Evolutionary conservation across 1,140 invertebrate species (phyloP).

Genomic region (Stegodyphus mimosarum): DNA sequence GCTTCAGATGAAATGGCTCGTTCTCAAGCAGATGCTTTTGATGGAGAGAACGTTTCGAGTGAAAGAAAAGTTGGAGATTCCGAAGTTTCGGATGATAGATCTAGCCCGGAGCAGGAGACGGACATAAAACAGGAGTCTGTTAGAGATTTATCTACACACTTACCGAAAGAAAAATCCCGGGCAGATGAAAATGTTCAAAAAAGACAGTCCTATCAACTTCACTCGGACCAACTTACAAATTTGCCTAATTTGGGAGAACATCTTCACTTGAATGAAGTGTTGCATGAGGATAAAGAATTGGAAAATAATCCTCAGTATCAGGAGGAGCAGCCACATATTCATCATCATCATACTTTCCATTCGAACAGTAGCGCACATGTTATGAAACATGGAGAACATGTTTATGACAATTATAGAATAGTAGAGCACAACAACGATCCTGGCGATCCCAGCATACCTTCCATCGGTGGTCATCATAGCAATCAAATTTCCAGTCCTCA

Average conservation of each 20-base stretch:
- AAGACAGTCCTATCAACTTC: slow-evolving; percentile 12
- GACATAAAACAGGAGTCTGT: background rate
- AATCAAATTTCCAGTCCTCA: background rate
- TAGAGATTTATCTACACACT: background rate
- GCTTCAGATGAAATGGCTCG: slow-evolving; percentile 13
- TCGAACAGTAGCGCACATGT: background rate
- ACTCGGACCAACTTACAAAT: background rate
- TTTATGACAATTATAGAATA: background rate
- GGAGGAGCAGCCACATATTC: slow-evolving; percentile 44
- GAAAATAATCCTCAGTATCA: slow-evolving; percentile 18
- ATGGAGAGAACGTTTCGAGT: slow-evolving; percentile 6
- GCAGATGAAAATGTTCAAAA: background rate
- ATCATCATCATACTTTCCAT: slow-evolving; percentile 1
- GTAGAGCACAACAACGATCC: background rate
- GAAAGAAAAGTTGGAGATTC: slow-evolving; percentile 21
- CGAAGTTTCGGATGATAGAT: slow-evolving; percentile 12
- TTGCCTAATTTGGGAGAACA: slow-evolving; percentile 21
- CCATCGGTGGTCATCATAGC: background rate
- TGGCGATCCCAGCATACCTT: background rate
- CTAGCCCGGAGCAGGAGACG: slow-evolving; percentile 6
- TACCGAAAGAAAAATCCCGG: background rate
- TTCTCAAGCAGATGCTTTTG: slow-evolving; percentile 2
- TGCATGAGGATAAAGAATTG: slow-evolving; percentile 3
- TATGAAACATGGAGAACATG: slow-evolving; percentile 19
- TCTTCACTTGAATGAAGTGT: slow-evolving; percentile 14